Conservation (phyloP, 2,888 invertebrate genomes). For the Mechanitis messenoides region DNA sequence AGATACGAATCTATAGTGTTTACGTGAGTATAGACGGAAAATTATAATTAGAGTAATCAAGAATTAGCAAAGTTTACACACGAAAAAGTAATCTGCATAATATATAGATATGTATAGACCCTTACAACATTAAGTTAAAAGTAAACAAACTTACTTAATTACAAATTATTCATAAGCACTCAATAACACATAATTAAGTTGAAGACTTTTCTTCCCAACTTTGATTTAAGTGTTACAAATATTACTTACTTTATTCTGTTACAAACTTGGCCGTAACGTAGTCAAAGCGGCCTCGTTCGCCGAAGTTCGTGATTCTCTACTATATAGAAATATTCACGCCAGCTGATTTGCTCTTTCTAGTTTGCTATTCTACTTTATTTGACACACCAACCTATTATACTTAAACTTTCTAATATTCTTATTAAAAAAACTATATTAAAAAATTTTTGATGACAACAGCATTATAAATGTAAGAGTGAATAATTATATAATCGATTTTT, state of each 20-base stretch:
- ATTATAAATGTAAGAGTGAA: not conserved
- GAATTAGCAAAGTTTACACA: no score
- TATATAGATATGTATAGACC: no score
- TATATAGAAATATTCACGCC: slow-evolving; percentile 16
- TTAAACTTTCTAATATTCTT: no score
- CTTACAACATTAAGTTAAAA: no score
- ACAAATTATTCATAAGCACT: not conserved
- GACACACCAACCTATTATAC: not conserved
- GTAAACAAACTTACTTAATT: not conserved
- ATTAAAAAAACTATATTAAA: not conserved
- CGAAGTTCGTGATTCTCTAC: slow-evolving; percentile 12
- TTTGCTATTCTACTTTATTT: slow-evolving; percentile 8
- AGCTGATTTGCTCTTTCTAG: slow-evolving; percentile 5
- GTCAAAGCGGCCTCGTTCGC: slow-evolving; percentile 7
- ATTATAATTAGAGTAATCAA: no score
- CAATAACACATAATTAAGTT: not conserved
- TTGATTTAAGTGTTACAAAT: slow-evolving; percentile 4
- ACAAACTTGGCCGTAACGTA: slow-evolving; percentile 15
- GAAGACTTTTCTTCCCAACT: not conserved
- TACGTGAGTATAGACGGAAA: no score
- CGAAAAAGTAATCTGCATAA: no score
- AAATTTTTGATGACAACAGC: no score
- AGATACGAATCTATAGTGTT: no score
- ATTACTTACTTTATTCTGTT: slow-evolving; percentile 17
- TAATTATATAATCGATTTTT: slow-evolving; percentile 8